Evolutionary conservation across 2,797 vertebrate genomes (phyloP), one percentile per base, ranked within the genome.

Genomic region (Notoglanidium macrostoma): DNA sequence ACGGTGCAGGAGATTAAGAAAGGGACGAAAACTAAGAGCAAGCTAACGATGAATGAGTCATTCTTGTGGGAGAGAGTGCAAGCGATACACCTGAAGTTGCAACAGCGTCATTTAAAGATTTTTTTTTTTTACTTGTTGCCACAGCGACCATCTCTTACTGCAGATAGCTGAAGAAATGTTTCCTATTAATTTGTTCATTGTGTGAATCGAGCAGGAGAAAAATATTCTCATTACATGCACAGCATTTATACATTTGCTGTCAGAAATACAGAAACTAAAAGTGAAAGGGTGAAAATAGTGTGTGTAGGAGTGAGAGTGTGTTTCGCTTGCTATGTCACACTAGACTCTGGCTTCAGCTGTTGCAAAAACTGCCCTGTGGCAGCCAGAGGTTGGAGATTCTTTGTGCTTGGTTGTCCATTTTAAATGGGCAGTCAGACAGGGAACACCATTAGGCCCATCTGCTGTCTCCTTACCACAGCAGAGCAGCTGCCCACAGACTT

Each of bases 101-200:
- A 91, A 94, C 91, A 91, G 92, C 93, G 94, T 94, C 94, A 95
- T 94, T 95, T 95, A 95, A 93, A 94, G 90, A 94, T 94, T 93
- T 95, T 95, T 88, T 92, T 93, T 93, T 95, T 95, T 95, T 93
- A 94, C 91, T 91, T 92, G 95, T 96, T 95, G 92, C 94, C 93
- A 93, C 93, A 93, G 95, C 93, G 94, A 96, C 94, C 91, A 92
- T 90, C 90, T 92, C 92, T 93, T 92, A 89, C 23, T 21, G 63
- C 92, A 94, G 92, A 93, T 92, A 92, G 92, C 85, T 90, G 88
- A 88, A 87, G 90, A 90, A 61, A 3, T 85, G 72, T 89, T 87
- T 65, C 35, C 78, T 57, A 49, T 72, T 92, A 90, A 67, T 86
- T 91, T 74, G 86, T 90, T 84, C 72, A 68, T 65, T 88, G 89